A percentile compares a stretch with the other conserved stretches of the same genome.
Evolutionary conservation across 2,888 invertebrate genomes (phyloP).

Genomic region (Hoplodrina blanda): DNA sequence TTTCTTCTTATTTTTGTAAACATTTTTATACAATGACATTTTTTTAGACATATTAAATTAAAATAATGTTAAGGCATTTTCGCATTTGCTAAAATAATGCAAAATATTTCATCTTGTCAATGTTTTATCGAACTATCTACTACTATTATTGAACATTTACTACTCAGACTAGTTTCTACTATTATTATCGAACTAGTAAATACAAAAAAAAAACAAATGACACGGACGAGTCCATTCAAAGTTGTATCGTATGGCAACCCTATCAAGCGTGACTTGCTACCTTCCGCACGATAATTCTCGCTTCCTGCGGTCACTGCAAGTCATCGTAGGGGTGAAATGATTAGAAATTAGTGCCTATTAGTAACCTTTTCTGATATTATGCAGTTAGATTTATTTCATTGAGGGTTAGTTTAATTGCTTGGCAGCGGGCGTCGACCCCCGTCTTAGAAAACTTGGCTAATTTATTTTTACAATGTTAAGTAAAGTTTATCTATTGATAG

Average conservation of each 20-base stretch:
- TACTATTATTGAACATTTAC: too few species aligned
- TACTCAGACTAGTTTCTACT: too few species aligned
- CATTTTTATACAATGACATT: too few species aligned
- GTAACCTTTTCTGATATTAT: constrained; percentile 72
- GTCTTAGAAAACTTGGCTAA: background rate
- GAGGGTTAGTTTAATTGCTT: constrained; percentile 81
- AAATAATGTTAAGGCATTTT: too few species aligned
- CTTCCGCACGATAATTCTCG: constrained; percentile 68
- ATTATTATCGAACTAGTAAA: too few species aligned
- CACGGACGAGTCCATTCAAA: background rate
- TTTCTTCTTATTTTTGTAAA: too few species aligned
- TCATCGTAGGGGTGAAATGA: constrained; percentile 71
- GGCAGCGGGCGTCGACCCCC: constrained; percentile 62
- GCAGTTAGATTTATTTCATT: constrained; percentile 60
- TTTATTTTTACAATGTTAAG: background rate
- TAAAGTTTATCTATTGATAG: background rate
- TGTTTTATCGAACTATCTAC: too few species aligned
- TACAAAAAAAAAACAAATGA: too few species aligned
- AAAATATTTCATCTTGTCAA: background rate
- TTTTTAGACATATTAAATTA: too few species aligned
- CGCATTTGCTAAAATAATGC: too few species aligned
- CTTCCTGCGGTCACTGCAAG: constrained; percentile 78
- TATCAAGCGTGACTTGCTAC: constrained; percentile 70
- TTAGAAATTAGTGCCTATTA: constrained; percentile 74
- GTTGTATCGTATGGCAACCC: constrained; percentile 4